Conservation (phyloP, 2,888 invertebrate species). For the Argyresthia albistria region DNA sequence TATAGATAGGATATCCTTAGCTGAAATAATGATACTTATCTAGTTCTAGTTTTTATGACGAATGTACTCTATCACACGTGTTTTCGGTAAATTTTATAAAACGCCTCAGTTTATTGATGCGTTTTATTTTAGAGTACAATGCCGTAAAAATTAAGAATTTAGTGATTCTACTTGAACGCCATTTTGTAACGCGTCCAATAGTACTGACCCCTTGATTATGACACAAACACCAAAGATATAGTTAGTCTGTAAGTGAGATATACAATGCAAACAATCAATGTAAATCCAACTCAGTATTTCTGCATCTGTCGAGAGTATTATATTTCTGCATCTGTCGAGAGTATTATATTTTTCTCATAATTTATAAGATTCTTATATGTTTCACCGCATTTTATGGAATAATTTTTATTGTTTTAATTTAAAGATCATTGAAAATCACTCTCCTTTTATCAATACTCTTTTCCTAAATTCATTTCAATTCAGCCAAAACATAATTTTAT, state of each 20-base stretch:
- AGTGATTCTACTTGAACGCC: constrained; percentile 32
- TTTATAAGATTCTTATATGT: constrained; percentile 3
- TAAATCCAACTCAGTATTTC: constrained; percentile 55
- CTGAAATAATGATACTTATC: constrained; percentile 24
- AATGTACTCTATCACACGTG: too few species aligned
- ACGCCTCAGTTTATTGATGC: not conserved
- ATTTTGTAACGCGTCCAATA: constrained; percentile 60
- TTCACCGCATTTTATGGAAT: constrained; percentile 3
- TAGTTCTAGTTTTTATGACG: constrained; percentile 3
- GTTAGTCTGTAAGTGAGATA: constrained; percentile 46
- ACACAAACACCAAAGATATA: constrained; percentile 67
- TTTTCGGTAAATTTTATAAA: too few species aligned
- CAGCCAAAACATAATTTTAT: too few species aligned
- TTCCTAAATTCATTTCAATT: too few species aligned
- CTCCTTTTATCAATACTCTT: not conserved
- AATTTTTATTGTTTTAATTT: constrained; percentile 11
- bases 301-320: constrained; percentile 33
- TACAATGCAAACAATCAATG: constrained; percentile 36
- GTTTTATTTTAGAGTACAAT: constrained; percentile 1
- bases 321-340: too few species aligned
- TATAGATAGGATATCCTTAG: constrained; percentile 39
- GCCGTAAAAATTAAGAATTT: constrained; percentile 24
- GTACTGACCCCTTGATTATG: constrained; percentile 44
- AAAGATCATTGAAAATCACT: not conserved
- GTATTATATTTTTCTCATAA: constrained; percentile 6